A percentile compares a stretch with the other conserved stretches of the same genome.
These are phyloP conservation scores for Engraulis encrasicolus DNA, from an alignment of 2,113 vertebrate genomes.

Conservation along the genomic window DNA sequence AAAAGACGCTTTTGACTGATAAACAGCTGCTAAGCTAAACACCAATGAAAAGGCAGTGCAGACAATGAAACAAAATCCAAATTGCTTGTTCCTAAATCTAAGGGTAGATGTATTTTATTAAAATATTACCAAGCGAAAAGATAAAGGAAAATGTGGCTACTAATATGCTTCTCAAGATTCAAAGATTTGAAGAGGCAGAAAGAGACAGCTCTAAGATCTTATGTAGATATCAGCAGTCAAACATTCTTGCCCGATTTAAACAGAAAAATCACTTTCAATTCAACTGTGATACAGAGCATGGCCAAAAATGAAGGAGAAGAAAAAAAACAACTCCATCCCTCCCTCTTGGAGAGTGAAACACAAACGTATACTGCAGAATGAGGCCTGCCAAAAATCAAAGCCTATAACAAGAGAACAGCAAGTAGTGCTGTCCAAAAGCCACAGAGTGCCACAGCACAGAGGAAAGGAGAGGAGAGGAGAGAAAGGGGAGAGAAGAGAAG, in stretches of 20 bases:
- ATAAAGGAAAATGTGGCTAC: neutral
- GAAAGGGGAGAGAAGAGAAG: neutral
- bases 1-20: conserved; percentile 36
- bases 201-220: neutral
- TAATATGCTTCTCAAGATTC: neutral
- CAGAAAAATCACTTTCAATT: neutral
- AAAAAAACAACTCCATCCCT: neutral
- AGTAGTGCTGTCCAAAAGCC: conserved; percentile 7
- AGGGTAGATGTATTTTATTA: conserved; percentile 2
- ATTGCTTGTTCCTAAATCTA: conserved; percentile 9
- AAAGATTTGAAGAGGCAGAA: neutral
- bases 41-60: conserved; percentile 33
- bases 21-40: conserved; percentile 51
- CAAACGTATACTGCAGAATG: neutral
- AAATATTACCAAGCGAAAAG: neutral
- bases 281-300: neutral
- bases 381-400: neutral
- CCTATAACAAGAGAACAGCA: neutral
- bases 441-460: conserved; percentile 3
- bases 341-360: neutral
- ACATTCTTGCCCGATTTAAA: neutral
- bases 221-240: neutral
- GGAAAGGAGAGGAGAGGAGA: too few relatives aligned
- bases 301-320: neutral
- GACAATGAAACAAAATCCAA: conserved; percentile 18